Base-by-base conservation (phyloP, 2,797 vertebrate genomes). In the Pseudomugil tenellus region DNA sequence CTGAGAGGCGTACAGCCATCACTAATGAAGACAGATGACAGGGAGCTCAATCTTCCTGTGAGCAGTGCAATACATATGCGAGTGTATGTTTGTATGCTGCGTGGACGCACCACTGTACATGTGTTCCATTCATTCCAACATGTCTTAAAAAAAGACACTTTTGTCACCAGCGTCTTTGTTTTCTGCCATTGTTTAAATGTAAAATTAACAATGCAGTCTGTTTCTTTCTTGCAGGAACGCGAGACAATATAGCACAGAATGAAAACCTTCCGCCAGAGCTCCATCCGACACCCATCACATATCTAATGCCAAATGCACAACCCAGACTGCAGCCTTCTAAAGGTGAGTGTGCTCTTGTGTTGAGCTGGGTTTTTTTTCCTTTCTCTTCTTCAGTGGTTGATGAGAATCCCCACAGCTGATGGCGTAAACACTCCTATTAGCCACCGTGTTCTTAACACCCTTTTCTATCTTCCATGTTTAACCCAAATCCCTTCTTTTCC, bases 1-100 rank as follows among this genome's bases (percentile, higher is more conserved):
- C 90, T 89, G 80, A 87, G 86, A 93, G 89, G 91, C 92, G 83
- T 89, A 89, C 91, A 93, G 89, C 91, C 91, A 88, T 92, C 88
- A 89, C 93, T 94, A 94, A 94, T 93, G 93, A 94, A 93, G 93
- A 95, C 87, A 74, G 92, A 95, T 93, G 92, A 93, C 80, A 72
- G 83, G 54, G 82, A 87, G 70, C 65, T 72, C 77, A 72, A 78
- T 84, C 90, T 91, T 92, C 84, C 86, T 91, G 81, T 84, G 83
- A 87, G 77, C 74, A 43, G 85, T 65, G 66, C 70, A 35, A 51
- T 70, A 81, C 83, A 52, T 84, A 73, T 72, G 70, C 80, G 81
- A 52, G 58, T 85, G 70, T 63, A 26, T 81, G 63, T 69, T 57
- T 62, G 63, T 21, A 51, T 64, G 26, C 51, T 21, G 35, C 13